phyloP scores from a whole-genome alignment of 2,888 invertebrate species.

The Ariolimax columbianus region DNA sequence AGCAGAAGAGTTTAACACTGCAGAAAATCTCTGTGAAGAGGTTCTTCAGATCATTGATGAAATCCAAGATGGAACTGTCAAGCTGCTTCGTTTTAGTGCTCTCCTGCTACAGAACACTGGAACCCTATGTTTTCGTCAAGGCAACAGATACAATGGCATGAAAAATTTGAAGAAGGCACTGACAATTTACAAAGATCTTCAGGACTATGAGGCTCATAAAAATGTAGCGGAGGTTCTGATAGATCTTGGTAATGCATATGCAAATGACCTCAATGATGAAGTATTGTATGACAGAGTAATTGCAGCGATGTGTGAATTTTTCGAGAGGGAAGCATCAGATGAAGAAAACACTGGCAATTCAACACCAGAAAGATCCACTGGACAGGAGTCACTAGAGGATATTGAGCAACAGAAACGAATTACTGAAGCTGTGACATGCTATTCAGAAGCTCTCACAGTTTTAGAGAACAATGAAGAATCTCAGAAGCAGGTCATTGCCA shows the following conservation, averaged over 20 bases:
- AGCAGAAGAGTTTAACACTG: slow-evolving; percentile 67
- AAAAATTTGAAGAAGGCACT: slow-evolving; percentile 73
- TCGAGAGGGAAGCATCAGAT: slow-evolving; percentile 72
- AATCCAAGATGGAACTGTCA: slow-evolving; percentile 72
- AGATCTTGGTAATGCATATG: slow-evolving; percentile 75
- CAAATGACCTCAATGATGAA: slow-evolving; percentile 71
- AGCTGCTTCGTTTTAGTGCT: slow-evolving; percentile 70
- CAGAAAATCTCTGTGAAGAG: slow-evolving; percentile 71
- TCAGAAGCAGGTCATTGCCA: slow-evolving; percentile 68
- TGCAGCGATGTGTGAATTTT: slow-evolving; percentile 71
- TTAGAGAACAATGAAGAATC: slow-evolving; percentile 68
- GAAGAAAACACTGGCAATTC: slow-evolving; percentile 55
- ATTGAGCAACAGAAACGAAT: slow-evolving; percentile 57
- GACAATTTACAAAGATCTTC: slow-evolving; percentile 67
- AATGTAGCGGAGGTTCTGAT: slow-evolving; percentile 73
- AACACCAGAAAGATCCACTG: slow-evolving; percentile 54
- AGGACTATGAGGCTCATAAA: slow-evolving; percentile 68
- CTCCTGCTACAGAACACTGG: slow-evolving; percentile 73
- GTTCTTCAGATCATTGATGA: slow-evolving; percentile 70
- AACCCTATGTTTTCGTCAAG: slow-evolving; percentile 71
- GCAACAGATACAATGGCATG: slow-evolving; percentile 72
- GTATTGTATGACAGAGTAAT: slow-evolving; percentile 73
- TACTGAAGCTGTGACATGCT: slow-evolving; percentile 75
- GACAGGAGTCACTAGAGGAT: slow-evolving; percentile 62
- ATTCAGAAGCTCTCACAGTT: slow-evolving; percentile 71